Evolutionary conservation across 2,888 invertebrate genomes (phyloP), one percentile per base, ranked within the genome.

Genomic region (Pasiphila rectangulata): DNA sequence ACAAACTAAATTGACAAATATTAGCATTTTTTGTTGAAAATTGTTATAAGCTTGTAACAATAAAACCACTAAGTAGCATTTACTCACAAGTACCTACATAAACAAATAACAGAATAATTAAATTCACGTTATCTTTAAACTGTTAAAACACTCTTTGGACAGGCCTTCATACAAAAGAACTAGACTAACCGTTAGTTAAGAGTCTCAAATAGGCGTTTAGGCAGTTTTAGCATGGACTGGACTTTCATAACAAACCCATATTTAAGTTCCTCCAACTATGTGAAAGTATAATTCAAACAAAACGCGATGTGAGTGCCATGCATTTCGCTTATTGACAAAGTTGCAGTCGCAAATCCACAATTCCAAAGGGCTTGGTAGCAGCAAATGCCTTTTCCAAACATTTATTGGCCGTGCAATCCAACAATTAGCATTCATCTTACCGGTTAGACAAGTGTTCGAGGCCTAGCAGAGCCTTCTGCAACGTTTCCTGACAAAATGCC

Each of bases 401-500:
- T 50, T 50, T 50, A 46, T 50, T 46, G 37, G 10, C 41, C 43
- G 38, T 48, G 27, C 48, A 52, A 52, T 54, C 41, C 46, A 10
- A 46, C 42, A 40, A 42, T 45, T 48, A 51, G 38, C 27, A 51
- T 53, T 47, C 42, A 46, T 29, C 27, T 45, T 57, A 51, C 49
- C 46, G 50, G 47, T 50, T 46, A 46, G 35, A 51, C 46, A 44
- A 36, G 42, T 16, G 25, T 39, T 41, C 44, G 44, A 48, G 51
- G 43, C 41, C 25, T 47, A 29, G 13, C 34, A 24, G 25, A 38
- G 38, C 38, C 35, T 40, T 46, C 21, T 47, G 32, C 42, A 47
- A 54, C 40, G 52, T 61, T 59, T 54, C 58, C 61, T 65, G 61
- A 66, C 61, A 52, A 57, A 56, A 56, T 43, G 40, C 64, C 43